Evolutionary conservation across 2,888 invertebrate species (phyloP).

Genomic region (Thera obeliscata): DNA sequence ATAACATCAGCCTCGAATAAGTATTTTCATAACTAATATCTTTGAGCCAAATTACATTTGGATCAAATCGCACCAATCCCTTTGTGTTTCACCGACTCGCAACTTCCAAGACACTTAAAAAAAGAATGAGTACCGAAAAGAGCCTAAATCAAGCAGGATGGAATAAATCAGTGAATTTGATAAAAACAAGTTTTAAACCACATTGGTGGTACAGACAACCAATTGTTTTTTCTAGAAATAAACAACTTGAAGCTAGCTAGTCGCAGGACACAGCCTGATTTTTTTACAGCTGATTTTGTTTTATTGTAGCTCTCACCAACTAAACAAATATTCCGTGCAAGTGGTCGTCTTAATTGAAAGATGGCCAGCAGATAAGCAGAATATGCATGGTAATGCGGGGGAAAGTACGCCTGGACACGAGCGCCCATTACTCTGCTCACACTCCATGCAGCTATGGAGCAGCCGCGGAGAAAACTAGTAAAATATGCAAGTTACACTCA

Average conservation of each 20-base stretch:
- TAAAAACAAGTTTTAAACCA: constrained; percentile 31
- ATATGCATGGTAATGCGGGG: constrained; percentile 54
- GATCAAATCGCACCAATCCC: neutral
- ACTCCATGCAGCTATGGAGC: constrained; percentile 26
- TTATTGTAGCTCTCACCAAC: neutral
- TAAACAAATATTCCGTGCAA: constrained; percentile 18
- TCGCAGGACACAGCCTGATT: neutral
- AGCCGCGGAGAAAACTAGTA: constrained; percentile 10
- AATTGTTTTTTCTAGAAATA: neutral
- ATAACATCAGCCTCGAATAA: too few relatives aligned
- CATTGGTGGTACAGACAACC: neutral
- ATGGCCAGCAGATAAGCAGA: constrained; percentile 52
- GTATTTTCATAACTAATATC: too few relatives aligned
- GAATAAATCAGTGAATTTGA: constrained; percentile 22
- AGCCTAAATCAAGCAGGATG: constrained; percentile 5
- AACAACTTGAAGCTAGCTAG: neutral
- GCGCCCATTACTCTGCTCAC: constrained; percentile 35
- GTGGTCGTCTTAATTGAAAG: constrained; percentile 50
- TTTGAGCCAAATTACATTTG: neutral
- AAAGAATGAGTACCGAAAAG: constrained; percentile 1
- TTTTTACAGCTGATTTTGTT: neutral
- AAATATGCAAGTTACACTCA: constrained; percentile 3
- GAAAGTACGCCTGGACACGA: constrained; percentile 57
- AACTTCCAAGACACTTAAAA: constrained; percentile 12
- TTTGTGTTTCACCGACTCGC: constrained; percentile 13